Percentiles rank a stretch among this genome's conserved stretches.
Evolutionary conservation across 2,113 vertebrate genomes (phyloP).

Genomic region (Piliocolobus tephrosceles): DNA sequence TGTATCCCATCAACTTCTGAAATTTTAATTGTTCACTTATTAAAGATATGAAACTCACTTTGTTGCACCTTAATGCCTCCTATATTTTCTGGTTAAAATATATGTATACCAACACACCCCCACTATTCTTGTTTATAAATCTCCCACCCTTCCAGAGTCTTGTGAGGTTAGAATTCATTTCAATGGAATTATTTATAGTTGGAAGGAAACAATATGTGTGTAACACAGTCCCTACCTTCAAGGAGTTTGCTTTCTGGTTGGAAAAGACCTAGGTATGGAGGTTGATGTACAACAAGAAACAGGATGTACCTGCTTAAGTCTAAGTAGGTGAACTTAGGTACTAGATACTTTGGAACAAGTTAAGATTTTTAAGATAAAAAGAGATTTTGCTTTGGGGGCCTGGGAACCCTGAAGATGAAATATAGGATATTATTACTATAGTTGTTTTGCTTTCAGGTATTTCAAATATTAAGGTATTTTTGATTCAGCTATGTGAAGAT

Average conservation of each 20-base stretch:
- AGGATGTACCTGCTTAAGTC: neutral
- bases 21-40: neutral
- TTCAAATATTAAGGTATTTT: conserved; percentile 44
- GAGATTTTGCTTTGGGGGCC: neutral
- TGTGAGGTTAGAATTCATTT: conserved; percentile 8
- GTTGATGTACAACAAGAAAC: neutral
- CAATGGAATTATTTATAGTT: neutral
- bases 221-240: neutral
- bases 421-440: neutral
- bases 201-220: neutral
- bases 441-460: conserved; percentile 11
- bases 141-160: neutral
- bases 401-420: neutral
- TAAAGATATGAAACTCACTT: neutral
- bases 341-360: conserved; percentile 19
- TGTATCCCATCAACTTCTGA: neutral
- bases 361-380: neutral
- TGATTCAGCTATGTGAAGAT: neutral
- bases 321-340: neutral
- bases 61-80: neutral
- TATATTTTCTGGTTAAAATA: neutral
- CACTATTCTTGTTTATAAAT: neutral
- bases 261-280: neutral
- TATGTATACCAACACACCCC: neutral
- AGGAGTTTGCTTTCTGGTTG: neutral